Base-by-base conservation (phyloP, 1,140 invertebrate species). In the Pollicipes pollicipes region DNA sequence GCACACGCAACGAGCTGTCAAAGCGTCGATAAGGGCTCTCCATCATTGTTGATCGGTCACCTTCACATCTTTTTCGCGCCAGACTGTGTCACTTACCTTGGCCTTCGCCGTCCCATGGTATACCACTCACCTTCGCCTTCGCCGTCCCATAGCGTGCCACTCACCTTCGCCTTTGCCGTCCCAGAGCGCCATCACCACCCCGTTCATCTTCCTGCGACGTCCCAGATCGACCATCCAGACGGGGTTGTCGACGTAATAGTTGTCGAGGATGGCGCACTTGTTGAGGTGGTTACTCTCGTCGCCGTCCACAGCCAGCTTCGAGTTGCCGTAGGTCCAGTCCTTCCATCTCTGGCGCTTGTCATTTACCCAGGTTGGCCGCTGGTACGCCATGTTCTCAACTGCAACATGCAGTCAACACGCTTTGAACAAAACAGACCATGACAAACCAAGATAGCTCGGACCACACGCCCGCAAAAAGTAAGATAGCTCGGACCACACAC, bases 211-310 rank as follows among this genome's bases (percentile, higher is more conserved):
- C 68, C 73, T 75, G 69, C 79, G 80, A 66, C 75, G 75, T 30
- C 83, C 83, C 32, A 85, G 76, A 74, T 84, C 83, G 10, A 85
- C 82, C 77, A 83, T 84, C 83, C 83, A 83, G 30, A 84, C 79
- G 0, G 84, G 84, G 31, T 81, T 79, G 30, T 84, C 82, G 0
- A 82, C 82, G 75, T 83, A 83, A 71, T 83, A 83, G 76, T 84
- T 84, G 76, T 85, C 83, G 35, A 85, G 76, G 27, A 84, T 81
- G 64, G 83, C 82, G 74, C 83, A 84, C 26, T 78, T 77, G 24
- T 79, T 76, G 10, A 84, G 76, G 24, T 77, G 77, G 8, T 76
- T 77, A 70, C 82, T 78, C 58, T 72, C 72, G 28, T 75, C 76
- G 21, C 81, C 81, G 73, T 82, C 81, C 17, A 82, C 81, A 10